Percentiles rank a stretch among this genome's conserved stretches.
Evolutionary conservation across 2,888 invertebrate genomes (phyloP).

Genomic region (Mylabris sibirica): DNA sequence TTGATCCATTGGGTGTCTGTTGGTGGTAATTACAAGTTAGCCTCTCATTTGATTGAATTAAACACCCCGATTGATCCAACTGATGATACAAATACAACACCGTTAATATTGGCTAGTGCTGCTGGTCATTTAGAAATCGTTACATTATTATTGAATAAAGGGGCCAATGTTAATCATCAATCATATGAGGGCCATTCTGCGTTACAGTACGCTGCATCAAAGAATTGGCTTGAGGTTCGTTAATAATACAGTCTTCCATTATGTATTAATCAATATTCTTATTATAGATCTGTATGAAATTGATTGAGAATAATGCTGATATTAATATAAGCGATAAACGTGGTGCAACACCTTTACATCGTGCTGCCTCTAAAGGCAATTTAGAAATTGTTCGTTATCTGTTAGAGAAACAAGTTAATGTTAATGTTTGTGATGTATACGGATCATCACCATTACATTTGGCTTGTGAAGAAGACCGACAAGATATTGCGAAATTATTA

Average conservation of each 20-base stretch:
- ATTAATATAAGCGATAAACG: slow-evolving; percentile 73
- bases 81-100: slow-evolving; percentile 81
- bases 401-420: slow-evolving; percentile 64
- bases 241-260: neutral
- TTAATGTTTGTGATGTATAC: slow-evolving; percentile 71
- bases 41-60: slow-evolving; percentile 71
- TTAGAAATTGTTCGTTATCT: slow-evolving; percentile 72
- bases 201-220: slow-evolving; percentile 86
- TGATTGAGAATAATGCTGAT: slow-evolving; percentile 74
- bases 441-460: slow-evolving; percentile 84
- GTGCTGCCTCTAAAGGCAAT: slow-evolving; percentile 81
- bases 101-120: slow-evolving; percentile 81
- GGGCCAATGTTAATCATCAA: slow-evolving; percentile 77
- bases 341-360: slow-evolving; percentile 78
- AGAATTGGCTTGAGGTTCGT: slow-evolving; percentile 75
- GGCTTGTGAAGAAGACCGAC: slow-evolving; percentile 82
- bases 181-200: slow-evolving; percentile 80
- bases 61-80: slow-evolving; percentile 73
- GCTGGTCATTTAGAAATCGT: slow-evolving; percentile 78
- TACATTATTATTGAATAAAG: slow-evolving; percentile 69
- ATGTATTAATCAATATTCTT: neutral
- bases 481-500: slow-evolving; percentile 71
- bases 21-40: slow-evolving; percentile 78
- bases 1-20: slow-evolving; percentile 83
- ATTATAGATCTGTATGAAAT: slow-evolving; percentile 70